phyloP scores from a whole-genome alignment of 2,888 invertebrate genomes.

The Laspeyria flexula region DNA sequence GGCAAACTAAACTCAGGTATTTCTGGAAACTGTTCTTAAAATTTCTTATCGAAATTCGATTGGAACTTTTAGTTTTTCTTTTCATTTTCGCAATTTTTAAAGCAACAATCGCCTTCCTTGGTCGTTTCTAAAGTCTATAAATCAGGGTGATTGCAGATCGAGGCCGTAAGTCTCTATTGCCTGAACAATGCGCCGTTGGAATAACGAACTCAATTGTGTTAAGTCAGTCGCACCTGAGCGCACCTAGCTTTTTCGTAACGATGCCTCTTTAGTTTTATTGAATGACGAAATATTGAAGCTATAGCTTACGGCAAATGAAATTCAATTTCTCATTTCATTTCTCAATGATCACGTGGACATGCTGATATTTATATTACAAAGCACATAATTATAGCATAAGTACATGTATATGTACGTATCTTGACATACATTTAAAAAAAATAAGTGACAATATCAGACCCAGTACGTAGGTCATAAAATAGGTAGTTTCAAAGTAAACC shows the following conservation, averaged over 20 bases:
- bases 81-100: constrained; percentile 26
- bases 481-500: too few relatives aligned
- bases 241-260: constrained; percentile 41
- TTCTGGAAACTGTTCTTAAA: not conserved
- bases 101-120: constrained; percentile 33
- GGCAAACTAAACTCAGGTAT: too few relatives aligned
- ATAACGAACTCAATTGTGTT: constrained; percentile 76
- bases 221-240: constrained; percentile 60
- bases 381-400: too few relatives aligned
- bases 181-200: constrained; percentile 63
- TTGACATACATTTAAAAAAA: too few relatives aligned
- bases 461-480: too few relatives aligned
- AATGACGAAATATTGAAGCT: constrained; percentile 18
- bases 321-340: too few relatives aligned
- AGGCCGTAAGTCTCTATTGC: constrained; percentile 55
- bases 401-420: too few relatives aligned
- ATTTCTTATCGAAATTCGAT: not conserved
- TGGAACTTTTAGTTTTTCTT: not conserved
- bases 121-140: constrained; percentile 62
- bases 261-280: constrained; percentile 38
- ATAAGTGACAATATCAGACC: too few relatives aligned
- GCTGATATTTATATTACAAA: too few relatives aligned
- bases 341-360: too few relatives aligned
- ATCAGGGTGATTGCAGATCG: constrained; percentile 63
- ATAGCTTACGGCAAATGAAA: constrained; percentile 4